Evolutionary conservation across 2,113 vertebrate genomes (phyloP).

Genomic region (Morone chrysops): DNA sequence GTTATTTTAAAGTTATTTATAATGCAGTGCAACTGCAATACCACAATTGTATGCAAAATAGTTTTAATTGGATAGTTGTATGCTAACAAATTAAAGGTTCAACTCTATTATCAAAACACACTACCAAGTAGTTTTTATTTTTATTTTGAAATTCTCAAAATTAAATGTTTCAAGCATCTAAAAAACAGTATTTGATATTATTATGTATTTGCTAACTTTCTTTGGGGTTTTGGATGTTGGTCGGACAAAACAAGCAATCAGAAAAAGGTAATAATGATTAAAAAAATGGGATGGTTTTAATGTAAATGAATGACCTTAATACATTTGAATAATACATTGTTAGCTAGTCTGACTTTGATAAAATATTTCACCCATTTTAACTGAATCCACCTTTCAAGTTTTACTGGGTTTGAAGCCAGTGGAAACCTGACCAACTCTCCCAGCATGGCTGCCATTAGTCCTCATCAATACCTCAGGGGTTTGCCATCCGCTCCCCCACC

Average conservation of each 20-base stretch:
- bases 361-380: slow-evolving; percentile 2
- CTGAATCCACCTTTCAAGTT: slow-evolving; percentile 7
- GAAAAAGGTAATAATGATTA: too few species aligned
- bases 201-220: neutral
- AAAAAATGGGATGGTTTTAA: too few species aligned
- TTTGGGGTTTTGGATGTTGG: neutral
- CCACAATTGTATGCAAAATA: too few species aligned
- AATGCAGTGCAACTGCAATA: too few species aligned
- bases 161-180: neutral
- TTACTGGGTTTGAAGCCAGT: neutral
- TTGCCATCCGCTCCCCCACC: slow-evolving; percentile 60
- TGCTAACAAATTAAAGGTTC: neutral
- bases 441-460: slow-evolving; percentile 69
- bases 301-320: too few species aligned
- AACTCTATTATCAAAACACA: neutral
- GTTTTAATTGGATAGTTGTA: neutral
- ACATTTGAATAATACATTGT: neutral
- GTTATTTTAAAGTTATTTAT: too few species aligned
- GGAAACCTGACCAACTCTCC: slow-evolving; percentile 36
- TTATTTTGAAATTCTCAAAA: neutral
- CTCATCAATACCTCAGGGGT: slow-evolving; percentile 69
- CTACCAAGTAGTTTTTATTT: neutral
- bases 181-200: neutral
- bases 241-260: neutral
- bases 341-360: neutral